Evolutionary conservation across 1,140 invertebrate genomes (phyloP).

Genomic region (Heliconius eleuchia): DNA sequence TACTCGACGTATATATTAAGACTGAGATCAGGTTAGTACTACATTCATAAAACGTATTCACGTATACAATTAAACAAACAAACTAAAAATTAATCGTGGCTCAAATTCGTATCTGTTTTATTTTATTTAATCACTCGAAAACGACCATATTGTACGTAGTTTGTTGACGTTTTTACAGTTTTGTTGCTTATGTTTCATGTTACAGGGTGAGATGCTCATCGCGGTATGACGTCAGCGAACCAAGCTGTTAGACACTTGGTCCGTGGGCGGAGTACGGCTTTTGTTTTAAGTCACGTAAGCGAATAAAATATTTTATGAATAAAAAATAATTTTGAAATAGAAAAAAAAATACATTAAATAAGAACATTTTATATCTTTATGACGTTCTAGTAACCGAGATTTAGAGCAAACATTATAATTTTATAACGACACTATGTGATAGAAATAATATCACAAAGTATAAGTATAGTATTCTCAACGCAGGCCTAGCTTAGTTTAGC

Average conservation of each 20-base stretch:
- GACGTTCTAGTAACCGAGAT: no score
- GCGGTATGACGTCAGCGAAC: background rate
- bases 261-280: background rate
- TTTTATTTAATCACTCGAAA: slow-evolving; percentile 4
- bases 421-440: background rate
- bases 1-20: background rate
- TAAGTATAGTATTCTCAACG: background rate
- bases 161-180: background rate
- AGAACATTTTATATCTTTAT: no score
- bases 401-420: background rate
- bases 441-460: background rate
- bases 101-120: background rate
- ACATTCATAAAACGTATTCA: background rate
- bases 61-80: background rate
- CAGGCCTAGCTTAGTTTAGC: background rate
- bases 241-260: slow-evolving; percentile 13
- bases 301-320: background rate
- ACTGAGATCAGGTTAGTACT: background rate
- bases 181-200: slow-evolving; percentile 10
- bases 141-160: background rate
- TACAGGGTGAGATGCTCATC: background rate
- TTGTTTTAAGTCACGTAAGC: background rate
- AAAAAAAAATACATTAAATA: background rate
- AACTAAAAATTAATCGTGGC: background rate
- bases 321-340: background rate